Evolutionary conservation across 2,113 vertebrate species (phyloP).

Genomic region (Apeltes quadracus): DNA sequence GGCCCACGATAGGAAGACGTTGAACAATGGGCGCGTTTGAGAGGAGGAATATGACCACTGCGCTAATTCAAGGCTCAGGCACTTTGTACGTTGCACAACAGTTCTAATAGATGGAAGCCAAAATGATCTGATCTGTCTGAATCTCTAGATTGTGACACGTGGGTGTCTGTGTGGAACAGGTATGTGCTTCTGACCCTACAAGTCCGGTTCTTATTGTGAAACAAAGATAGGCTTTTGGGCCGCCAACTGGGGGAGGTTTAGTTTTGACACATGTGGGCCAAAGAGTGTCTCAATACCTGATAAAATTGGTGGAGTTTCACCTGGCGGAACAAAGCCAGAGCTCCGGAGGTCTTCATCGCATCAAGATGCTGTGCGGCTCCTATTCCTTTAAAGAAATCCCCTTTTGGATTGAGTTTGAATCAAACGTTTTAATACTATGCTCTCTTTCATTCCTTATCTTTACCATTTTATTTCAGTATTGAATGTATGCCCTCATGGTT

Average conservation of each 20-base stretch:
- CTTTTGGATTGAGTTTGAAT: neutral
- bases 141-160: neutral
- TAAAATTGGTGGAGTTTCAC: slow-evolving; percentile 76
- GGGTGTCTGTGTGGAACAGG: neutral
- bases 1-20: slow-evolving; percentile 62
- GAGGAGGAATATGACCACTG: slow-evolving; percentile 38
- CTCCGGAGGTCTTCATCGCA: neutral
- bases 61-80: slow-evolving; percentile 47
- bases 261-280: slow-evolving; percentile 36
- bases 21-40: slow-evolving; percentile 69
- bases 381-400: neutral
- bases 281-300: slow-evolving; percentile 59
- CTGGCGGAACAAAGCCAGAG: slow-evolving; percentile 34
- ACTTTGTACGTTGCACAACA: slow-evolving; percentile 20
- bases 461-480: neutral
- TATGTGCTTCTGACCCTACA: neutral
- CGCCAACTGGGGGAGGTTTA: neutral
- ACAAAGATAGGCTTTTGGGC: slow-evolving; percentile 9
- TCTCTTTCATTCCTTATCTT: neutral
- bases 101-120: neutral
- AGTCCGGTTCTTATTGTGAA: slow-evolving; percentile 16
- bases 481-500: neutral
- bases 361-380: neutral
- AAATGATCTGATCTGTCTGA: neutral
- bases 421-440: neutral